Base-by-base conservation (phyloP, 2,888 invertebrate species). In the Argyra leucocephala region DNA sequence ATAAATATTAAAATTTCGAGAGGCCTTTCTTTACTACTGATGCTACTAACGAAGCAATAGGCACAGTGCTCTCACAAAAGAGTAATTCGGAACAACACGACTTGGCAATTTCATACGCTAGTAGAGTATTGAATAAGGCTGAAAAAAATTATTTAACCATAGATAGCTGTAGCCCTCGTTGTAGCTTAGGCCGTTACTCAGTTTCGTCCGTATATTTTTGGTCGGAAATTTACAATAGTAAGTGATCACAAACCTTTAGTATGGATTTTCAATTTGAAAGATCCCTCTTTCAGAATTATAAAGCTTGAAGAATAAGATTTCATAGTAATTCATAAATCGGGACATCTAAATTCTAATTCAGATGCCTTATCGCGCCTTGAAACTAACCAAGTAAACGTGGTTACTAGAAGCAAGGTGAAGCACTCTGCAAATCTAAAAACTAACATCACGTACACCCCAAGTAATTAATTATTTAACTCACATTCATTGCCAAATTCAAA, bases 191-290 rank as follows among this genome's bases (percentile, higher is more conserved):
- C 67, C 69, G 1, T 69, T 69, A 37, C 10, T 62, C 67, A 73
- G 63, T 73, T 72, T 63, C 36, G 70, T 57, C 72, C 70, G 1
- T 74, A 74, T 64, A 18, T 74, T 15, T 72, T 70, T 63, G 73
- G 73, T 1, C 64, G 66, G 61, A 67, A 67, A 26, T 74, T 74
- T 63, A 69, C 64, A 48, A 67, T 74, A 2, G 66, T 72, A 7
- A 74, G 72, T 0, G 74, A 75, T 63, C 73, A 75, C 64, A 70
- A 71, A 64, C 72, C 73, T 1, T 66, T 75, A 1, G 62, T 67
- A 36, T 72, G 71, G 71, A 62, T 71, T n/a, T 66, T 67, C 48
- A 69, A 67, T 23, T 21, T 69, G 0, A 73, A 71, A 61, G 72
- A 73, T 57, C 69, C 70, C 5, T 69, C 66, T 23, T 69, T 71